Evolutionary conservation across 2,888 invertebrate species (phyloP).

Genomic region (Spilosoma lubricipeda): DNA sequence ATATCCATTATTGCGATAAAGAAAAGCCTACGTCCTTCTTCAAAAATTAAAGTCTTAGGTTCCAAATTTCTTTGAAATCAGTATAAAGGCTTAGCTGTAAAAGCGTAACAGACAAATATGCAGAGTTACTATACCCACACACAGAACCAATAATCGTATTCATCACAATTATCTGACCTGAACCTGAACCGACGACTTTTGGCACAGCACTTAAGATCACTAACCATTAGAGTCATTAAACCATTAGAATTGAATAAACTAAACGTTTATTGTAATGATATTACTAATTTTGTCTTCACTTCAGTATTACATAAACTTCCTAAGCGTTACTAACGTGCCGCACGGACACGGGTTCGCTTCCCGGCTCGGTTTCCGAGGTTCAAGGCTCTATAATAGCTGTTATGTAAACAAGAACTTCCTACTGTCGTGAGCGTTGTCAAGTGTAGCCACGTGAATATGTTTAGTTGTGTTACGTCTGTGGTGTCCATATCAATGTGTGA

Average conservation of each 20-base stretch:
- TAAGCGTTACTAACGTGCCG: constrained; percentile 26
- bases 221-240: no score
- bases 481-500: neutral
- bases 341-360: constrained; percentile 32
- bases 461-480: neutral
- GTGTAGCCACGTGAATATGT: neutral
- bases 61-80: no score
- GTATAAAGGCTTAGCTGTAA: no score
- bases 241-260: neutral
- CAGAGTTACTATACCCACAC: no score
- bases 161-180: no score
- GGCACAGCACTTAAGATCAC: no score
- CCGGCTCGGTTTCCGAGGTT: constrained; percentile 34
- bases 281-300: neutral
- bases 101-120: no score
- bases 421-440: constrained; percentile 8
- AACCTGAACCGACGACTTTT: no score
- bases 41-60: no score
- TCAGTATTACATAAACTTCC: constrained; percentile 25
- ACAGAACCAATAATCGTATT: no score
- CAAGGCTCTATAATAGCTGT: constrained; percentile 31
- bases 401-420: constrained; percentile 30
- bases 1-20: no score
- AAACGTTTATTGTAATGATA: neutral
- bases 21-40: no score